Evolutionary conservation across 2,113 vertebrate genomes (phyloP), one percentile per base, ranked within the genome.

Genomic region (Indri indri): DNA sequence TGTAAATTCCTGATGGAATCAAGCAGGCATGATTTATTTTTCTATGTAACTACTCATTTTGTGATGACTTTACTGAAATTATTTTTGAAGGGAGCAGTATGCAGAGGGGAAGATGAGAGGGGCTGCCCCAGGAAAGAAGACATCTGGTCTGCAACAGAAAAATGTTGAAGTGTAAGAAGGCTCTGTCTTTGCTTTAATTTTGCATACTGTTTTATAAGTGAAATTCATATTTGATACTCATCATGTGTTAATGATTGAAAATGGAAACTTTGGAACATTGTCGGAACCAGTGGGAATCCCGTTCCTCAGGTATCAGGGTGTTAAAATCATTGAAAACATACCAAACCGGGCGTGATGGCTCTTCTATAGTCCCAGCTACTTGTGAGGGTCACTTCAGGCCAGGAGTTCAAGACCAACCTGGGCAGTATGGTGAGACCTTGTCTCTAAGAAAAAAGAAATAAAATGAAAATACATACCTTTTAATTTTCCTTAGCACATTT

Each of bases 91-190:
- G 99, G 99, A 99, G 98, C 99, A 99, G 88, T 99, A 99, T 99
- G 99, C 99, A 98, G 99, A 99, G 98, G 99, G 99, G 97, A 99
- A 99, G 99, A 99, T 99, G 99, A 99, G 99, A 99, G 99, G 99
- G 88, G 99, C 99, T 98, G 99, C 99, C 98, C 99, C 99, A 10
- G 99, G 99, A 98, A 99, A 99, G 99, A 99, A 99, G 98, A 99
- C 99, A 93, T 99, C 99, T 98, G 98, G 99, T 98, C 99, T 99
- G 98, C 99, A 99, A 97, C 99, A 99, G 99, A 99, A 99, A 99
- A 99, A 99, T 98, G 99, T 99, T 97, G 99, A 99, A 98, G 99
- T 99, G 99, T 99, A 98, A 99, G 99, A 98, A 89, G n/a, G n/a
- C 23, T 81, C 87, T 92, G 0, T 83, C 20, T 68, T 95, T 85